Base-by-base conservation (phyloP, 2,113 vertebrate genomes). In the Eptatretus burgeri region DNA sequence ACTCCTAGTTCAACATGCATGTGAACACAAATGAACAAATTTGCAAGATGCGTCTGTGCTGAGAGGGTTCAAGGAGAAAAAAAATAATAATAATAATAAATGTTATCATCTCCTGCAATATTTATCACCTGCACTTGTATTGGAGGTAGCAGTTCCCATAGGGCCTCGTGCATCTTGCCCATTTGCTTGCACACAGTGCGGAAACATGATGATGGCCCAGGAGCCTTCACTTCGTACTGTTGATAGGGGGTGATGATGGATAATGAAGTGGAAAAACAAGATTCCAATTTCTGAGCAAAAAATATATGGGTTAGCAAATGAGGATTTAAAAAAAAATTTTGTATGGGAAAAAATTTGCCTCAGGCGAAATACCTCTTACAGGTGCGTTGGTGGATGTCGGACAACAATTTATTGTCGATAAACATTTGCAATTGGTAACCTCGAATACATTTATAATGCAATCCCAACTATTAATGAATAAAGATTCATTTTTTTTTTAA, bases 101-200 rank as follows among this genome's bases (percentile, higher is more conserved):
- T n/a, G 56, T 20, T n/a, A 20, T 17, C 56, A 60, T 20, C 20
- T 60, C 13, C 20, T 60, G n/a, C n/a, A 20, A n/a, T n/a, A 60
- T 20, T 12, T 20, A 20, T 74, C 66, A 93, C 91, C 80, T 83
- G 85, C 14, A 81, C 93, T 75, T 98, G 91, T 14, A 88, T 85
- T 67, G 87, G 83, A 1, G 91, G 91, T 63, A 98, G 71, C 49
- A 95, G 83, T 5, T 98, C 89, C 19, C 71, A 75, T 70, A 98
- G 84, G 71, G 91, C 91, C 76, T 98, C 87, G 51, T 98, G 87
- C 89, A 98, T 96, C 75, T 98, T 98, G 8, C 79, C 76, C 80
- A 86, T 85, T 72, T 98, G 91, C 70, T 91, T 96, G 67, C 89
- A 94, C 73, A 93, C 80, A 70, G 83, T 87, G 65, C 91, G 82